A percentile compares a stretch with the other conserved stretches of the same genome.
Evolutionary conservation across 2,113 vertebrate species (phyloP).

Genomic region (Chloropsis hardwickii): DNA sequence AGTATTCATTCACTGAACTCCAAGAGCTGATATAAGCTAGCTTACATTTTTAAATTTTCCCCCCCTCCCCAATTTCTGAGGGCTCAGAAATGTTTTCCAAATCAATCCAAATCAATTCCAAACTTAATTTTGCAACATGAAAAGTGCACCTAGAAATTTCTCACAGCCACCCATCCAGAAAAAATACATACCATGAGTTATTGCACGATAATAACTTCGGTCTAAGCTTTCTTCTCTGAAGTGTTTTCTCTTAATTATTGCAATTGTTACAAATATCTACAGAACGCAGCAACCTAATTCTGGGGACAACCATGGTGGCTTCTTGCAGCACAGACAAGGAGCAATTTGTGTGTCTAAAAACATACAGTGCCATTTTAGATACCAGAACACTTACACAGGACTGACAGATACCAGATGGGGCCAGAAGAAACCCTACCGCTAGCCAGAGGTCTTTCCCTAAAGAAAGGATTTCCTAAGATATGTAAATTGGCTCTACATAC

Average conservation of each 20-base stretch:
- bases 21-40: background rate
- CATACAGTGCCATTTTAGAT: background rate
- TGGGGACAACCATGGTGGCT: background rate
- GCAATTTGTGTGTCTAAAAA: background rate
- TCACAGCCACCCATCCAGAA: background rate
- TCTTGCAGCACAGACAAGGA: background rate
- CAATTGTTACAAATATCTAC: background rate
- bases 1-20: background rate
- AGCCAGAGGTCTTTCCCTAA: background rate
- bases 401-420: background rate
- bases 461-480: background rate
- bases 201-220: background rate
- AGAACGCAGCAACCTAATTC: background rate
- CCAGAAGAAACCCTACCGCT: background rate
- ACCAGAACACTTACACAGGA: background rate
- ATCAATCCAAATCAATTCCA: background rate
- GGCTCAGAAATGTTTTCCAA: background rate
- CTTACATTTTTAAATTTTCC: background rate
- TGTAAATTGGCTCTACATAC: background rate
- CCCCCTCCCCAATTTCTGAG: background rate
- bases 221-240: background rate
- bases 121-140: background rate
- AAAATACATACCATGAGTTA: background rate
- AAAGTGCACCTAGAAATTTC: background rate
- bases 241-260: background rate